These are phyloP conservation scores for Poliocrania exsul DNA, from an alignment of 2,797 vertebrate genomes.

Conservation along the genomic window DNA sequence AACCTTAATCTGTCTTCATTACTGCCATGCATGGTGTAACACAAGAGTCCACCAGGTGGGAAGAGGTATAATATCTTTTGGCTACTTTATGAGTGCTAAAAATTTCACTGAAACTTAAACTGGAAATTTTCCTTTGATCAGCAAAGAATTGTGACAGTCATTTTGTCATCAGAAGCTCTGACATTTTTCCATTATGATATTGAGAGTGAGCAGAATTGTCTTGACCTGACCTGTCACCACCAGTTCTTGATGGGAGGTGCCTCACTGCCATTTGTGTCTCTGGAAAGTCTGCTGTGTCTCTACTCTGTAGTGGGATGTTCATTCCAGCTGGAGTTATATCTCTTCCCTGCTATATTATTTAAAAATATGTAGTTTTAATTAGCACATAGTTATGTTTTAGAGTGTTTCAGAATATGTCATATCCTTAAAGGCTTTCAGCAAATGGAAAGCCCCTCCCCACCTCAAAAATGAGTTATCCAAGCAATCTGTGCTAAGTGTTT, in stretches of 20 bases:
- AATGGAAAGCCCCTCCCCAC: not conserved
- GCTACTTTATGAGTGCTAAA: slow-evolving; percentile 51
- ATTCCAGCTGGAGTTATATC: not conserved
- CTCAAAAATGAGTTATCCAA: not conserved
- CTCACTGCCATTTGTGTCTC: not conserved
- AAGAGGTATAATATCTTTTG: slow-evolving; percentile 42
- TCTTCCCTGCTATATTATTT: not conserved
- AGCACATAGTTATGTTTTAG: not conserved
- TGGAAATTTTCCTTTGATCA: slow-evolving; percentile 40
- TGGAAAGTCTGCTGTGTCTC: not conserved
- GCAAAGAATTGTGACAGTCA: slow-evolving; percentile 1
- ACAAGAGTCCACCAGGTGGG: slow-evolving; percentile 57
- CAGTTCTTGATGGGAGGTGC: not conserved
- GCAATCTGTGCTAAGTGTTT: not conserved
- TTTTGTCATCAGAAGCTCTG: slow-evolving; percentile 40
- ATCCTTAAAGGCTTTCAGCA: not conserved
- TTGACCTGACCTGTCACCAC: not conserved
- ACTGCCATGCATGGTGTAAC: slow-evolving; percentile 63
- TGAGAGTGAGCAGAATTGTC: not conserved
- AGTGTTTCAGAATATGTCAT: not conserved
- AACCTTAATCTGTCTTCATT: slow-evolving; percentile 87
- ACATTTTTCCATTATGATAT: slow-evolving; percentile 24
- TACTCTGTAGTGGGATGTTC: not conserved
- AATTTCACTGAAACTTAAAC: slow-evolving; percentile 43
- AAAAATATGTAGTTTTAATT: slow-evolving; percentile 34